A percentile compares a stretch with the other conserved stretches of the same genome.
phyloP scores from a whole-genome alignment of 2,113 vertebrate genomes.

The Bos indicus region DNA sequence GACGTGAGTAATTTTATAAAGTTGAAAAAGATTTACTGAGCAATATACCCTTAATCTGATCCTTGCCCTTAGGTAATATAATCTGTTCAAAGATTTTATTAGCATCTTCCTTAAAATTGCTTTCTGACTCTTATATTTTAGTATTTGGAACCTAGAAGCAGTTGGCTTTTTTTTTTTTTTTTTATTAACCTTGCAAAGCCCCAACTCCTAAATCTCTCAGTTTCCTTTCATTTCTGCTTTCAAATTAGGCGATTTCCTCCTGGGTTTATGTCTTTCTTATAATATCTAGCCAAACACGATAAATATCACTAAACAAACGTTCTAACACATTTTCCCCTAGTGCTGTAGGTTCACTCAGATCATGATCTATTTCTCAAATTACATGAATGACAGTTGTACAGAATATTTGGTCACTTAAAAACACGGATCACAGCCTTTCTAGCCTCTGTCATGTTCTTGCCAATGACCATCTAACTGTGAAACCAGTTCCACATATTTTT shows the following conservation, averaged over 20 bases:
- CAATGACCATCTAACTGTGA: background rate
- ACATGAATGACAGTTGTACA: background rate
- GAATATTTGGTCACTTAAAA: background rate
- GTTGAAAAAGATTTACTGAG: constrained; percentile 68
- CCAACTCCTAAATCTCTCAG: constrained; percentile 14
- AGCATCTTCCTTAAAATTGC: constrained; percentile 59
- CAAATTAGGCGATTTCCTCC: constrained; percentile 38
- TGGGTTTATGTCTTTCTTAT: background rate
- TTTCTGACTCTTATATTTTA: constrained; percentile 47
- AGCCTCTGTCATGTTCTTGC: background rate
- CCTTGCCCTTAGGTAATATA: constrained; percentile 60
- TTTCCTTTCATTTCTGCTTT: constrained; percentile 50
- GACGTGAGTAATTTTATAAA: constrained; percentile 47
- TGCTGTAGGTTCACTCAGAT: background rate
- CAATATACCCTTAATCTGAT: constrained; percentile 68
- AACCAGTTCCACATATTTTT: background rate
- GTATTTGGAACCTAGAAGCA: constrained; percentile 29
- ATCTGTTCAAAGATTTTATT: constrained; percentile 64
- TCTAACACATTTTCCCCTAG: background rate
- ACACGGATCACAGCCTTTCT: background rate
- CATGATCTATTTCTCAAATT: background rate
- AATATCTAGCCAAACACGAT: background rate
- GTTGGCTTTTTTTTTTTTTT: background rate
- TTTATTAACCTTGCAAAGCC: constrained; percentile 11
- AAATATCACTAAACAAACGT: constrained; percentile 5